phyloP scores from a whole-genome alignment of 2,113 vertebrate genomes.

The Antennarius striatus region DNA sequence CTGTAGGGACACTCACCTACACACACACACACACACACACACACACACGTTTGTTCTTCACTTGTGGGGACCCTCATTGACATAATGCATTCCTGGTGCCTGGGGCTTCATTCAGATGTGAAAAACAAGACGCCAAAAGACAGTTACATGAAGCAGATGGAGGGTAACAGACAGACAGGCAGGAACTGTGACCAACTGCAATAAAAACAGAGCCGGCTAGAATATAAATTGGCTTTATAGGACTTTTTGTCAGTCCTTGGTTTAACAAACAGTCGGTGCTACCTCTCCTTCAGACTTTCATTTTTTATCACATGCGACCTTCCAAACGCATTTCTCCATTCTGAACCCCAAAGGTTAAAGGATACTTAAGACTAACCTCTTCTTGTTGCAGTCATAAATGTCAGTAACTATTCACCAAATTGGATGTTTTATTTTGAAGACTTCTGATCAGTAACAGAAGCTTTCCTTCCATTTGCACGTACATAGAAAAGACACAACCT shows the following conservation, averaged over 20 bases:
- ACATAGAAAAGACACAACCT: no score
- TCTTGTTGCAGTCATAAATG: no score
- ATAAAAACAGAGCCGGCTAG: neutral
- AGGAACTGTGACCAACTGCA: neutral
- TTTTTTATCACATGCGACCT: no score
- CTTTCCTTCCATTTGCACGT: no score
- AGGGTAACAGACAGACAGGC: neutral
- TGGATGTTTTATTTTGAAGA: no score
- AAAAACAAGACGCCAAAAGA: constrained; percentile 1
- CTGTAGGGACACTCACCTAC: constrained; percentile 1
- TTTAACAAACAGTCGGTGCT: neutral
- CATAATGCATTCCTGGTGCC: constrained; percentile 17
- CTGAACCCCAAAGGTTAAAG: no score
- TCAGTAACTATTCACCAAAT: no score
- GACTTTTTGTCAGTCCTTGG: neutral
- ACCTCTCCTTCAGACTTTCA: neutral
- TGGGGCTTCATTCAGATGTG: neutral
- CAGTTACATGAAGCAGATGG: neutral
- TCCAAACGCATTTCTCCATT: no score
- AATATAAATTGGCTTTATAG: neutral
- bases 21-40: neutral
- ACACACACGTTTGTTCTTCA: neutral
- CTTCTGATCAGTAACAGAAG: no score
- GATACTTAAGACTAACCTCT: no score
- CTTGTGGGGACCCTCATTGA: constrained; percentile 14